Evolutionary conservation across 2,113 vertebrate species (phyloP).

Genomic region (Rafetus swinhoei): DNA sequence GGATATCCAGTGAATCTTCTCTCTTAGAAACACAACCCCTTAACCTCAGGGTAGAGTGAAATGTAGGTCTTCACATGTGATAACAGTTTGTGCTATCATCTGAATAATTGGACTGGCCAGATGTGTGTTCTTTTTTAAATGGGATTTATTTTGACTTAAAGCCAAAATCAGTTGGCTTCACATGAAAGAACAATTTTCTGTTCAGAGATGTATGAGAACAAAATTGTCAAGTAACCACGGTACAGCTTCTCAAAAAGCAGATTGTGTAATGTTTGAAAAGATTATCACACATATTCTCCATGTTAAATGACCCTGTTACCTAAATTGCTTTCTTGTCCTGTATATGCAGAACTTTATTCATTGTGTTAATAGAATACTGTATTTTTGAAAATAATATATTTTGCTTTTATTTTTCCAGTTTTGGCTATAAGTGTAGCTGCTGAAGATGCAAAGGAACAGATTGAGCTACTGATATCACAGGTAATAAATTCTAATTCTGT

Average conservation of each 20-base stretch:
- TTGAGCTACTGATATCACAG: conserved; percentile 58
- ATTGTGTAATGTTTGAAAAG: neutral
- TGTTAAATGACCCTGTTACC: conserved; percentile 7
- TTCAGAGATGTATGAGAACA: neutral
- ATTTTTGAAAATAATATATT: conserved; percentile 42
- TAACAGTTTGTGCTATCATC: neutral
- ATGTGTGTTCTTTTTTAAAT: neutral
- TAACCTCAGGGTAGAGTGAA: neutral
- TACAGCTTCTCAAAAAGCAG: conserved; percentile 11
- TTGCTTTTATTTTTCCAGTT: conserved; percentile 64
- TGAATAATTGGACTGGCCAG: conserved; percentile 31
- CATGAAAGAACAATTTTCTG: conserved; percentile 37
- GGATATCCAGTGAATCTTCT: conserved; percentile 3
- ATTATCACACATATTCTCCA: neutral
- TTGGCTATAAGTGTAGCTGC: conserved; percentile 58
- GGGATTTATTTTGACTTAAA: conserved; percentile 48
- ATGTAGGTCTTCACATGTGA: neutral
- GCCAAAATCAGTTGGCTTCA: conserved; percentile 30
- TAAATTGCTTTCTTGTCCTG: neutral
- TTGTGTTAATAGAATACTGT: conserved; percentile 38
- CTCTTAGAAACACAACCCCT: neutral
- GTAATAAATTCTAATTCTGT: conserved; percentile 68
- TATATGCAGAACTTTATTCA: conserved; percentile 18
- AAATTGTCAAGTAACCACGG: conserved; percentile 18
- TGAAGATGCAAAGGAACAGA: conserved; percentile 69